Evolutionary conservation across 2,888 invertebrate genomes (phyloP), one percentile per base, ranked within the genome.

Genomic region (Metacarcinus magister): DNA sequence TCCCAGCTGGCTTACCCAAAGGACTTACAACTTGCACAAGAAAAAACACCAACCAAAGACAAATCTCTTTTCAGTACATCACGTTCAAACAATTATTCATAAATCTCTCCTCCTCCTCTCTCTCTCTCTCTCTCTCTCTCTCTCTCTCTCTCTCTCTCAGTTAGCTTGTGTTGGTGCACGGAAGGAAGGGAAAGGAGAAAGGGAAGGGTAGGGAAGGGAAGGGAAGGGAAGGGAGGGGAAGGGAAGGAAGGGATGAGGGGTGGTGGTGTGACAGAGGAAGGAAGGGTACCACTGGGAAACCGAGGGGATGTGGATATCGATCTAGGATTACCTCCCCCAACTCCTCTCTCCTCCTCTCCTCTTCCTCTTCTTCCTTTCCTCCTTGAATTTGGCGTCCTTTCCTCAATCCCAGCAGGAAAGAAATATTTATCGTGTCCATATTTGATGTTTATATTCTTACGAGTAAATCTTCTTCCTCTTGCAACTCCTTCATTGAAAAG

Each of bases 281-380:
- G n/a, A 60, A 60, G 23, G 60, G 60, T 13, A 23, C 60, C 67
- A 32, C 28, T 82, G 82, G 32, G 32, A 82, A 82, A 82, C 82
- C 32, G 13, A 82, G 28, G 82, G 82, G 82, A 82, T 82, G 82
- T 82, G 82, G 82, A 28, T 82, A 82, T 82, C 82, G 82, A 82
- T 82, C 82, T 28, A 8, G 4, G 82, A 82, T 82, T 82, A 82
- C 82, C 82, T 82, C 13, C 82, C 10, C 32, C 32, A 1, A 2
- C 60, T 60, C 16, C 60, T 60, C 19, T 28, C 16, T 19, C 67
- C n/a, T 23, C 67, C n/a, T 23, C 32, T 32, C 8, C 10, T 82
- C 82, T 8, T 32, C 32, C 82, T 67, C 19, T 23, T 32, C 32
- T 32, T 28, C 28, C 75, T 75, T 28, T 28, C 28, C 75, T 75